Percentiles rank a stretch among this genome's conserved stretches.
These are phyloP conservation scores for Sminthopsis crassicaudata DNA, from an alignment of 2,113 vertebrate genomes.

Conservation along the genomic window DNA sequence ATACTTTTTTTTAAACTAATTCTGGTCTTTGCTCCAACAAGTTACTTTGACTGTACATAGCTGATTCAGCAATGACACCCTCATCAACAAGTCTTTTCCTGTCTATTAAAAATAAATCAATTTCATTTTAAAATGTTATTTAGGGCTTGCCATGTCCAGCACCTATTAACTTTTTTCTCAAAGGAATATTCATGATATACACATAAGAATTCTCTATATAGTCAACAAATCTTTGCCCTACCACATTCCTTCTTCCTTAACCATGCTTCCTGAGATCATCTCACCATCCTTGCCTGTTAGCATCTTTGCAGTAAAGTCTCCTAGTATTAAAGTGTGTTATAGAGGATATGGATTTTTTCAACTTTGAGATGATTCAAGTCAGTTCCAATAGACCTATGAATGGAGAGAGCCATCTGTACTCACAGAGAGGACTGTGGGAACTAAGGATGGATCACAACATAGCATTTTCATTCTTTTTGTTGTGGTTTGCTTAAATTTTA, in stretches of 20 bases:
- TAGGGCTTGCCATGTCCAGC: not conserved
- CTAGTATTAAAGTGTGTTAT: not conserved
- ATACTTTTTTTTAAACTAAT: not conserved
- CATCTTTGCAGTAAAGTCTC: not conserved
- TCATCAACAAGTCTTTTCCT: conserved; percentile 3
- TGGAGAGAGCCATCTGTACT: too few species aligned
- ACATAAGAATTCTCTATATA: not conserved
- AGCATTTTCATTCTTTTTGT: too few species aligned
- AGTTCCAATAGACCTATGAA: too few species aligned
- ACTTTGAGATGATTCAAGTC: too few species aligned
- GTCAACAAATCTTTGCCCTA: not conserved
- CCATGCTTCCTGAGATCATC: not conserved
- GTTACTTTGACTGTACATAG: not conserved
- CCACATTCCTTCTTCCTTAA: not conserved
- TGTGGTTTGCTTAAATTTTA: too few species aligned
- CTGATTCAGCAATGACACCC: not conserved
- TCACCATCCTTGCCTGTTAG: not conserved
- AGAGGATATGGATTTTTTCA: not conserved
- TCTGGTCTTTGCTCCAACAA: not conserved
- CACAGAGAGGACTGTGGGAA: too few species aligned
- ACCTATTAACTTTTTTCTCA: not conserved
- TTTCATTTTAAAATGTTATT: not conserved
- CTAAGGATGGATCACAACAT: too few species aligned
- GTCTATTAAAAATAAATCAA: not conserved
- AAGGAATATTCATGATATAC: not conserved